Conservation (phyloP, 2,888 invertebrate species). For the Cantharis lateralis region DNA sequence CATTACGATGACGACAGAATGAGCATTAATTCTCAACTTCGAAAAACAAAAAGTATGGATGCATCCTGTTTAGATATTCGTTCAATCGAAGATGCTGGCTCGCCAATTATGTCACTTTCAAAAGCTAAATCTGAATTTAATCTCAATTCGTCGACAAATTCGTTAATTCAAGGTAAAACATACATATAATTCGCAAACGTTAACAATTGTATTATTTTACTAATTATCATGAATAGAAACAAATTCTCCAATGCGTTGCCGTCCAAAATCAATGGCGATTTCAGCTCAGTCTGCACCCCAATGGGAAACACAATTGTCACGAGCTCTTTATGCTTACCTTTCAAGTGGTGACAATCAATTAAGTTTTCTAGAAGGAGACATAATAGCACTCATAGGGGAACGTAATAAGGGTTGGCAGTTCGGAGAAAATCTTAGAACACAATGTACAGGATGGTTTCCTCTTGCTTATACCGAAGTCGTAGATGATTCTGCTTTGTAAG, state of each 20-base stretch:
- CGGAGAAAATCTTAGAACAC: slow-evolving; percentile 92
- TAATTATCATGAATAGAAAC: slow-evolving; percentile 14
- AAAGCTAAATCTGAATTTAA: slow-evolving; percentile 90
- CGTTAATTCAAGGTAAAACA: slow-evolving; percentile 66
- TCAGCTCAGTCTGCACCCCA: slow-evolving; percentile 57
- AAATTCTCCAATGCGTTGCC: slow-evolving; percentile 53
- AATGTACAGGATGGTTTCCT: slow-evolving; percentile 93
- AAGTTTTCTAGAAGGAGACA: slow-evolving; percentile 89
- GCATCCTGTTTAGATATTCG: slow-evolving; percentile 85
- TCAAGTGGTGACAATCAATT: slow-evolving; percentile 90
- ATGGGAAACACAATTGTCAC: slow-evolving; percentile 78
- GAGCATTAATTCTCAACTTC: slow-evolving; percentile 76
- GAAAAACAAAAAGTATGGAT: slow-evolving; percentile 88
- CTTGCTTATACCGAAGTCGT: slow-evolving; percentile 88
- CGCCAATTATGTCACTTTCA: slow-evolving; percentile 69
- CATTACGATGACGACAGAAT: slow-evolving; percentile 72
- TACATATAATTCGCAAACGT: not conserved
- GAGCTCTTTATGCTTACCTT: slow-evolving; percentile 87
- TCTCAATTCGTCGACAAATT: slow-evolving; percentile 74
- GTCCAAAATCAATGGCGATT: slow-evolving; percentile 71
- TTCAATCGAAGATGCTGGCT: slow-evolving; percentile 68
- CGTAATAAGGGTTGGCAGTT: slow-evolving; percentile 96
- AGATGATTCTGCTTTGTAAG: slow-evolving; percentile 69
- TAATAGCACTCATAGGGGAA: slow-evolving; percentile 85
- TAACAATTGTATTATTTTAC: not conserved